phyloP scores from a whole-genome alignment of 64 coral and sea anemone genomes.

The Pachyseris speciosa region DNA sequence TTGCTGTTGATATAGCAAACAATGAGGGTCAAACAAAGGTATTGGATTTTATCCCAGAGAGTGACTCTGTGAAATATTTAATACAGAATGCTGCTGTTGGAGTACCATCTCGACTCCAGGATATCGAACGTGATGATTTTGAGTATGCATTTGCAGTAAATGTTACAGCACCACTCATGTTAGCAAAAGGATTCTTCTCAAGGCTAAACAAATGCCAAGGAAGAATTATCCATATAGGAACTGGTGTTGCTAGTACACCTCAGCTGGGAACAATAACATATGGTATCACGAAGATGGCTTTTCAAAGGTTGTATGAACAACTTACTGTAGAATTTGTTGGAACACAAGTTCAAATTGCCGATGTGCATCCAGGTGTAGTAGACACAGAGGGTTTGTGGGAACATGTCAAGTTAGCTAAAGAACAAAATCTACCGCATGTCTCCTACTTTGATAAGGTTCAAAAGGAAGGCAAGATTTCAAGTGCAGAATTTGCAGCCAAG shows the following conservation, averaged over 20 bases:
- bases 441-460: constrained; percentile 66
- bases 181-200: constrained; percentile 70
- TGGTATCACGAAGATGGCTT: constrained; percentile 74
- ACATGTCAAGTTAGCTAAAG: constrained; percentile 69
- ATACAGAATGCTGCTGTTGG: constrained; percentile 81
- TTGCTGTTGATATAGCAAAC: constrained; percentile 67
- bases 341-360: constrained; percentile 56
- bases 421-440: constrained; percentile 70
- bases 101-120: constrained; percentile 48
- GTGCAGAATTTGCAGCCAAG: constrained; percentile 60
- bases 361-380: constrained; percentile 66
- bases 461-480: constrained; percentile 60
- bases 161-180: constrained; percentile 78
- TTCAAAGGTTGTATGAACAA: constrained; percentile 78
- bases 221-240: constrained; percentile 66
- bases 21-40: constrained; percentile 48
- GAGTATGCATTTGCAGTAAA: constrained; percentile 74
- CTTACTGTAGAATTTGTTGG: constrained; percentile 49
- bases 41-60: constrained; percentile 54
- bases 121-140: constrained; percentile 59
- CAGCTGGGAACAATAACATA: constrained; percentile 76
- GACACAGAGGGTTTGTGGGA: constrained; percentile 81
- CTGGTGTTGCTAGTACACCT: constrained; percentile 38
- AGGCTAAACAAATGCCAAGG: constrained; percentile 37
- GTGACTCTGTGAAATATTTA: constrained; percentile 60